A percentile compares a stretch with the other conserved stretches of the same genome.
These are phyloP conservation scores for Gadopsis bispinosus DNA, from an alignment of 2,797 vertebrate species.

Conservation along the genomic window DNA sequence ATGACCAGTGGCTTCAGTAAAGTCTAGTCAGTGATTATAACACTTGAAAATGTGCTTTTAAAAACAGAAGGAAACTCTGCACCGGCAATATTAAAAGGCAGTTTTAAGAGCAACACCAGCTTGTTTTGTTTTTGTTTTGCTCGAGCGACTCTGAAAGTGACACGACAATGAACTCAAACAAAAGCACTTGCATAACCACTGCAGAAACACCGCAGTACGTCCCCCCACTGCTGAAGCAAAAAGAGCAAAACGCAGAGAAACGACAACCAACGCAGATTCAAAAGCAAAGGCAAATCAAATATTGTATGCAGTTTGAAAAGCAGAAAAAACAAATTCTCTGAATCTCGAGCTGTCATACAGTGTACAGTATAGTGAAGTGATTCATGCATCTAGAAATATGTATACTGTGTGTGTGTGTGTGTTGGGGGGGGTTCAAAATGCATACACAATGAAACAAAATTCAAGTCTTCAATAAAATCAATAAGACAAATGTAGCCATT, in stretches of 20 bases:
- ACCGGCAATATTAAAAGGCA: background rate
- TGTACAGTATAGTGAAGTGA: too few relatives aligned
- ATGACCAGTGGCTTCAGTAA: background rate
- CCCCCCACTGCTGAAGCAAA: background rate
- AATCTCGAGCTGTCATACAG: background rate
- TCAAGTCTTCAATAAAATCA: too few relatives aligned
- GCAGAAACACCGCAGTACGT: background rate
- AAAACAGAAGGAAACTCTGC: background rate
- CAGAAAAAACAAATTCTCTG: too few relatives aligned
- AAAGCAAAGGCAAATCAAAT: background rate
- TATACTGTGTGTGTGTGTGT: background rate
- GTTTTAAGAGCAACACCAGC: background rate
- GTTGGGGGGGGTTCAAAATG: too few relatives aligned
- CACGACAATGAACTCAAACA: background rate
- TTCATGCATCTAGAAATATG: background rate
- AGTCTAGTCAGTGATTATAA: background rate
- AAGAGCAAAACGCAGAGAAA: background rate
- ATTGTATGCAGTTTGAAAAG: slow-evolving; percentile 1
- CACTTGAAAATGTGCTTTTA: background rate
- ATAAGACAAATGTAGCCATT: background rate
- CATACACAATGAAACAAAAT: too few relatives aligned
- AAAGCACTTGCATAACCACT: background rate
- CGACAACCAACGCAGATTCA: background rate
- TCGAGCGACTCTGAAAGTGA: background rate
- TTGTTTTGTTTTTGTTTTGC: background rate